Evolutionary conservation across 1,140 invertebrate species (phyloP), one percentile per base, ranked within the genome.

Genomic region (Notospermus geniculatus): DNA sequence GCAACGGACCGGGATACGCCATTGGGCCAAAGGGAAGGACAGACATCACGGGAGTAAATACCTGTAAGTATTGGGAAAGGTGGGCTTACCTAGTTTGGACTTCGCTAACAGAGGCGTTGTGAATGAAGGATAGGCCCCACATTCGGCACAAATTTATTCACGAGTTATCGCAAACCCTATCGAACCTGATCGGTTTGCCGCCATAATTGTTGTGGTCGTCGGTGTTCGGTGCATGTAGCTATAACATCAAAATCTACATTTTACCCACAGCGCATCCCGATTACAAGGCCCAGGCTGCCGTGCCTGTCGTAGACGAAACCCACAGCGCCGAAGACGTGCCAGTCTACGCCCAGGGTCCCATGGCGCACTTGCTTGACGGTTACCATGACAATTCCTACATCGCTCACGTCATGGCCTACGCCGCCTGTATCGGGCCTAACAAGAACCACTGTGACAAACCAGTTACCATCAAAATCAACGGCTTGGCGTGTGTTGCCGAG

Each of bases 301-400:
- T 93, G n/a, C 82, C 87, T 46, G 83, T 87, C 19, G 86, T 89
- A 66, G 89, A 90, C 69, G 73, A 75, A 45, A 75, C 60, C 22
- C 69, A 74, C 62, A 67, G 71, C 13, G 71, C 62, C n/a, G 71
- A 73, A 58, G 71, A 73, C 27, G 71, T 75, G 11, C 70, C 76
- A 0, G 67, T 81, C 13, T 80, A 80, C 52, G 76, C 75, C 9
- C 62, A 17, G 15, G 92, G 93, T 62, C 91, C 92, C 1, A 88
- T 87, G 77, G 87, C 91, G 0, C 91, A 95, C 80, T 79, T 96
- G 5, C 90, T 95, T 69, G 89, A 92, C 69, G 88, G 87, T 27
- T 87, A 93, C 0, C 91, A 95, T 72, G 93, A 97, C 75, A 92
- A 96, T 74, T 89, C 87, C 68, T 93, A 91, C 74, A 88, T 95